Percentiles rank a stretch among this genome's conserved stretches.
These are phyloP conservation scores for Dorcus parallelipipedus DNA, from an alignment of 2,888 invertebrate genomes.

Conservation along the genomic window DNA sequence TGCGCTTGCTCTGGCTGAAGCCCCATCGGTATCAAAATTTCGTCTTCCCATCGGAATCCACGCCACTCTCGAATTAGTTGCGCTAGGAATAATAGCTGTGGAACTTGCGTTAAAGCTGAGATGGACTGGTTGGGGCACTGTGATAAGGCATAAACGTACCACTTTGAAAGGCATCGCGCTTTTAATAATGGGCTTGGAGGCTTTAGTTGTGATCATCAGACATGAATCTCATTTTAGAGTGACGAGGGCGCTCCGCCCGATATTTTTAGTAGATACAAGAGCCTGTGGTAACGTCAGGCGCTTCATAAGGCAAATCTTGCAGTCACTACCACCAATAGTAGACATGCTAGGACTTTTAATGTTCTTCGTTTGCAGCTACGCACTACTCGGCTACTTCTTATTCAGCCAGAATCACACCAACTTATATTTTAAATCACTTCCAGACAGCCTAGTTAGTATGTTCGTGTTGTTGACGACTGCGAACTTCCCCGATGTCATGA, in stretches of 20 bases:
- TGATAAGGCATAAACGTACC: conserved; percentile 79
- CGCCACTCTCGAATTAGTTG: conserved; percentile 75
- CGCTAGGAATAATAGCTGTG: conserved; percentile 71
- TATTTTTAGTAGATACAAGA: conserved; percentile 82
- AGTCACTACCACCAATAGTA: conserved; percentile 81
- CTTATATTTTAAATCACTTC: conserved; percentile 73
- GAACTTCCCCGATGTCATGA: conserved; percentile 91
- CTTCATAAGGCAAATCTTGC: conserved; percentile 76
- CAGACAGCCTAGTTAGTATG: conserved; percentile 82
- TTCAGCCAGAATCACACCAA: conserved; percentile 72
- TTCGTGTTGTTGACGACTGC: conserved; percentile 88
- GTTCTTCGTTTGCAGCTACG: conserved; percentile 82
- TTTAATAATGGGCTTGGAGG: conserved; percentile 78
- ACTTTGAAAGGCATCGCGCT: conserved; percentile 79
- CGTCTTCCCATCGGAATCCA: conserved; percentile 77
- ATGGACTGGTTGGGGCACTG: conserved; percentile 84
- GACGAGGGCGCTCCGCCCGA: conserved; percentile 82
- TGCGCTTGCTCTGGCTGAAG: conserved; percentile 73
- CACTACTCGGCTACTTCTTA: conserved; percentile 76
- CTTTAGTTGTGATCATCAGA: conserved; percentile 72
- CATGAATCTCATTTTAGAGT: conserved; percentile 84
- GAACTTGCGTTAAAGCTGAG: conserved; percentile 76
- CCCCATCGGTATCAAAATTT: conserved; percentile 70
- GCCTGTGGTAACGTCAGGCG: conserved; percentile 76
- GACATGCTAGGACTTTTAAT: conserved; percentile 82